These are phyloP conservation scores for Drosophila trapezifrons DNA, from an alignment of 1,140 invertebrate genomes.

Conservation along the genomic window DNA sequence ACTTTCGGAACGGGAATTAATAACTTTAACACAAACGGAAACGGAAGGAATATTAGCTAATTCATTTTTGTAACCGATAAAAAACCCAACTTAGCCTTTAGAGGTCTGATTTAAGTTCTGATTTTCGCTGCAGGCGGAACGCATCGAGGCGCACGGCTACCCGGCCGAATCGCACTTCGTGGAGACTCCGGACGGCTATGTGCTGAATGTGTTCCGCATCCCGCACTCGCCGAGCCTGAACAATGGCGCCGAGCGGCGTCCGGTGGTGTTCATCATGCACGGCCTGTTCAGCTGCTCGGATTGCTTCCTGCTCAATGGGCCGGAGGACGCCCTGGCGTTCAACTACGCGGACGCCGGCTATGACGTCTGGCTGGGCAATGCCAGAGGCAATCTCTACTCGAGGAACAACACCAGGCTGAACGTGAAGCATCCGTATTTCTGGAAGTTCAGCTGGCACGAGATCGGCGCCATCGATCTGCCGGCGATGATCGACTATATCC, in stretches of 20 bases:
- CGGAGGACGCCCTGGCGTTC: slow-evolving; percentile 86
- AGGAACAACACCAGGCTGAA: slow-evolving; percentile 86
- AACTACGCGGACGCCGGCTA: slow-evolving; percentile 89
- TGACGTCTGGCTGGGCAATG: slow-evolving; percentile 88
- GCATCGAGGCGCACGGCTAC: slow-evolving; percentile 84
- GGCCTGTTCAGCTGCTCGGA: slow-evolving; percentile 91
- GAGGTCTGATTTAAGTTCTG: background rate
- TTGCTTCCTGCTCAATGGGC: slow-evolving; percentile 90
- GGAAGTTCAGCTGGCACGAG: slow-evolving; percentile 88
- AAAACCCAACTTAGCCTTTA: background rate
- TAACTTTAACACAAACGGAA: background rate
- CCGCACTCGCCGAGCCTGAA: slow-evolving; percentile 71
- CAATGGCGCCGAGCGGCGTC: slow-evolving; percentile 61
- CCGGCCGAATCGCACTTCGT: slow-evolving; percentile 85
- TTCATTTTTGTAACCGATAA: too few relatives aligned
- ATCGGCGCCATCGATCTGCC: slow-evolving; percentile 89
- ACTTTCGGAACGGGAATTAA: background rate
- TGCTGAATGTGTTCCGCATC: slow-evolving; percentile 85
- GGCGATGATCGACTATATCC: slow-evolving; percentile 88
- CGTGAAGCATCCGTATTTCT: slow-evolving; percentile 86
- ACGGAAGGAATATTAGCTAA: background rate
- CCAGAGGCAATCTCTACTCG: slow-evolving; percentile 88
- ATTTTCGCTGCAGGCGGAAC: slow-evolving; percentile 62
- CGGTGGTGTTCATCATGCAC: slow-evolving; percentile 89
- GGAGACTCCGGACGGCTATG: slow-evolving; percentile 86